Percentiles rank a stretch among this genome's conserved stretches.
Conservation (phyloP, 2,888 invertebrate genomes). For the Torymus auratus region DNA sequence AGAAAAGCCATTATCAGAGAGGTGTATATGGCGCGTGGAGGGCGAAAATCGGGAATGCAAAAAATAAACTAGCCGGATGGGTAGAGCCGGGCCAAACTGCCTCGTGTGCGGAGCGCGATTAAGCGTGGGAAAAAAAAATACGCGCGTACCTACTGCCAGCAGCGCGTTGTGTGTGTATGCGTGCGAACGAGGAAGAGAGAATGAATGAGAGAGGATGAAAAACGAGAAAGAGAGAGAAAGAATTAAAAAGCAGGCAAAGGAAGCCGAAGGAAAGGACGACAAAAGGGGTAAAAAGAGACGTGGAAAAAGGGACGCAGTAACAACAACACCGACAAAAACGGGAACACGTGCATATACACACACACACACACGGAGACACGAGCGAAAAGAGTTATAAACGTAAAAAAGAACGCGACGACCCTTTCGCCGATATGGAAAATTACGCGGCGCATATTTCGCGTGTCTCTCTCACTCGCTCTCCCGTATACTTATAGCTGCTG, state of each 20-base stretch:
- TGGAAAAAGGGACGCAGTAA: neutral
- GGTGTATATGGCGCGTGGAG: neutral
- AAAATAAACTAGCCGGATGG: constrained; percentile 2
- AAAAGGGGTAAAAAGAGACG: neutral
- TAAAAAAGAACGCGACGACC: constrained; percentile 12
- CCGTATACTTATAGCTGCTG: too few species aligned
- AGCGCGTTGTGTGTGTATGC: neutral
- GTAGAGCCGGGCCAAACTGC: neutral
- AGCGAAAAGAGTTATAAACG: neutral
- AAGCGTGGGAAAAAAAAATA: constrained; percentile 12
- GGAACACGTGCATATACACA: too few species aligned
- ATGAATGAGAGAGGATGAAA: neutral
- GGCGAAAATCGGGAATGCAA: constrained; percentile 18
- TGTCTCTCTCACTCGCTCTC: neutral
- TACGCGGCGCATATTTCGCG: constrained; percentile 33
- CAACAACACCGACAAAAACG: neutral
- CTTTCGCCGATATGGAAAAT: constrained; percentile 28
- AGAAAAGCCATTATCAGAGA: constrained; percentile 35
- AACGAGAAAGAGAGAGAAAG: neutral
- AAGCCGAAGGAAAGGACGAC: constrained; percentile 1
- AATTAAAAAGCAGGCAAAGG: neutral
- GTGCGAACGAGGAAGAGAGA: neutral
- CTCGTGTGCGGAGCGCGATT: neutral
- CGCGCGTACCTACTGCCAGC: neutral
- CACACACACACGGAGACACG: too few species aligned